Evolutionary conservation across 53 echinoderm and acorn worm genomes (phyloP), one percentile per base, ranked within the genome.

Genomic region (Patiria pectinifera): DNA sequence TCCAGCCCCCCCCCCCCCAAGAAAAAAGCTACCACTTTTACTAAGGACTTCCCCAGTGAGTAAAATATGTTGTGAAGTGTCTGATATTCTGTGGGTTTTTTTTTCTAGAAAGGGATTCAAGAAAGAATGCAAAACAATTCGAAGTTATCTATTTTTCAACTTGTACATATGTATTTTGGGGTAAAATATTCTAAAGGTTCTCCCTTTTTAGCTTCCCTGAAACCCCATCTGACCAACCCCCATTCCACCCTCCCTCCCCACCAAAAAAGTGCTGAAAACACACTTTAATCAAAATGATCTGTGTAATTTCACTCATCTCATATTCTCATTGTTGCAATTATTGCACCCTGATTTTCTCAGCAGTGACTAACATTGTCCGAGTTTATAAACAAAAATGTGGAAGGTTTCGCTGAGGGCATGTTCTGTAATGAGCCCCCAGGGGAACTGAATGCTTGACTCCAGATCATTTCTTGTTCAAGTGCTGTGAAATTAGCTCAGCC

Each of bases 361-460:
- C 0, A 74, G 26, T 24, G 74, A 85, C 45, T 69, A 72, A 48
- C n/a, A 86, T 53, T 82, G 11, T 86, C 49, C 74, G 22, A 45
- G 13, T 78, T 78, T 78, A 24, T 78, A 78, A 78, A 78, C 79
- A 78, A 78, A 78, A 78, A 78, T 78, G 45, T 45, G 79, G 2
- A n/a, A 5, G 16, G 19, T 69, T 43, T 69, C 25, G 5, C 18
- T 26, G 77, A 77, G 47, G 16, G 11, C 46, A 7, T n/a, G 2
- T 59, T 5, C 59, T n/a, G 11, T 86, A 86, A 86, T 86, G 48
- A 86, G 86, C 75, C 26, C 86, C 21, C 86, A 22, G 15, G 86
- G 72, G 86, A 86, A n/a, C 14, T 0, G 10, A 71, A 24, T 53
- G 2, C 69, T 45, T 44, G 23, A 60, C 59, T 78, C 35, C 78